Conservation (phyloP, 2,888 invertebrate genomes). For the Tromatobia lineatoria region DNA sequence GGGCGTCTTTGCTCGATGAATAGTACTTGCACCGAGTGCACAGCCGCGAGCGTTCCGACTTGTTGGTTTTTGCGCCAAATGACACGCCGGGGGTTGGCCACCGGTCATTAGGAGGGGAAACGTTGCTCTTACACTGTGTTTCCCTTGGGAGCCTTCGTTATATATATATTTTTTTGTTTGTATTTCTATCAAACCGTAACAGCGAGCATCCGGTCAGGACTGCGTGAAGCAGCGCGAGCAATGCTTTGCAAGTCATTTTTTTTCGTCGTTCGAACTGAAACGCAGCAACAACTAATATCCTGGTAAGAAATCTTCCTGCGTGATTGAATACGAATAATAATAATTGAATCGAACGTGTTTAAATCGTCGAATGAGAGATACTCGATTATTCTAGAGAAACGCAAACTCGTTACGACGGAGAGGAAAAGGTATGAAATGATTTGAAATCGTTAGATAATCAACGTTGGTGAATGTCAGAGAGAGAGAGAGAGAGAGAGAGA, state of each 20-base stretch:
- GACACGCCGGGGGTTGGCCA: constrained; percentile 70
- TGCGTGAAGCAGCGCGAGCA: background rate
- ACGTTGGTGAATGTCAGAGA: constrained; percentile 55
- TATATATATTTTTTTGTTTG: constrained; percentile 73
- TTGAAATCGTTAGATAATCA: constrained; percentile 62
- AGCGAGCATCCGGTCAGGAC: constrained; percentile 75
- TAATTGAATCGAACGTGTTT: constrained; percentile 31
- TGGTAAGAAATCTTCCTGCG: background rate
- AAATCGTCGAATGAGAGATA: constrained; percentile 31
- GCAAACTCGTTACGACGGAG: constrained; percentile 25
- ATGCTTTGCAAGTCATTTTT: constrained; percentile 14
- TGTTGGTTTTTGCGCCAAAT: constrained; percentile 72
- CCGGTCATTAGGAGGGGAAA: constrained; percentile 68
- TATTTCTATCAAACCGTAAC: constrained; percentile 82
- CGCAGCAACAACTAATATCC: constrained; percentile 32
- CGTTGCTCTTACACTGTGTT: constrained; percentile 20
- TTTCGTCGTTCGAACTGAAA: constrained; percentile 6
- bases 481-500: constrained; percentile 43
- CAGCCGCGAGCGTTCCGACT: constrained; percentile 66
- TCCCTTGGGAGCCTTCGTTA: constrained; percentile 41
- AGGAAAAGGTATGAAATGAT: background rate
- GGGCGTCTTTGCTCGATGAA: constrained; percentile 49
- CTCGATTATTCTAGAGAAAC: constrained; percentile 12
- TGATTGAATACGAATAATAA: constrained; percentile 35
- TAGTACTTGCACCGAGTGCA: constrained; percentile 41